Evolutionary conservation across 2,797 vertebrate species (phyloP), one percentile per base, ranked within the genome.

Genomic region (Ibycter americanus): DNA sequence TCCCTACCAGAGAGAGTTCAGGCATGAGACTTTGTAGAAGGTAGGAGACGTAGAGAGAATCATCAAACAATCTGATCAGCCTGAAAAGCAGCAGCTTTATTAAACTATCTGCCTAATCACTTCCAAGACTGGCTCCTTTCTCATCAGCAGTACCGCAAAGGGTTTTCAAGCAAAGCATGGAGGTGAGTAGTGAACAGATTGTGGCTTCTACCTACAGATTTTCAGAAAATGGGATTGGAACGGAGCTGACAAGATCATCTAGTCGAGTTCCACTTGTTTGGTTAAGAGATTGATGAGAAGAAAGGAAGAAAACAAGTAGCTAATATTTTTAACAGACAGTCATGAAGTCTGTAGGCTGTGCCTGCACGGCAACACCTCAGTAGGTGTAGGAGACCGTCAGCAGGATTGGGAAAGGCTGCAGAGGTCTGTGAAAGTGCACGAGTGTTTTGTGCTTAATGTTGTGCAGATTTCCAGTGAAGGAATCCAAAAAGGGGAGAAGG

Each of bases 321-420:
- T 54, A 26, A 20, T 32, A 42, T 51, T 63, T 51, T 91, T 31
- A 61, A 51, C 27, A 51, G 19, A 51, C 23, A 42, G 16, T 46
- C 16, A 20, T 12, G 31, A 79, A 59, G 12, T 40, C 29, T 44
- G 15, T 21, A 83, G 63, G 4, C 25, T 66, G 26, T 29, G 27
- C 11, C 16, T 9, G 12, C 0, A 2, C 40, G 49, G 11, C 42
- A 42, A 9, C 3, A 7, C 15, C 17, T 44, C n/a, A 1, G 6
- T 12, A 47, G 44, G 17, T 36, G 22, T 18, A 55, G 36, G 20
- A 83, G 19, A 15, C 16, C 32, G 36, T 54, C 55, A 46, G 20
- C 8, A 63, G 59, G 4, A 10, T 1, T 70, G 47, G 47, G 23
- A 56, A 59, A 85, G 38, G 32, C 62, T 74, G 22, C 2, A 2